These are phyloP conservation scores for Cataglyphis rosenhaueri DNA, from an alignment of 2,888 invertebrate genomes.

Conservation along the genomic window DNA sequence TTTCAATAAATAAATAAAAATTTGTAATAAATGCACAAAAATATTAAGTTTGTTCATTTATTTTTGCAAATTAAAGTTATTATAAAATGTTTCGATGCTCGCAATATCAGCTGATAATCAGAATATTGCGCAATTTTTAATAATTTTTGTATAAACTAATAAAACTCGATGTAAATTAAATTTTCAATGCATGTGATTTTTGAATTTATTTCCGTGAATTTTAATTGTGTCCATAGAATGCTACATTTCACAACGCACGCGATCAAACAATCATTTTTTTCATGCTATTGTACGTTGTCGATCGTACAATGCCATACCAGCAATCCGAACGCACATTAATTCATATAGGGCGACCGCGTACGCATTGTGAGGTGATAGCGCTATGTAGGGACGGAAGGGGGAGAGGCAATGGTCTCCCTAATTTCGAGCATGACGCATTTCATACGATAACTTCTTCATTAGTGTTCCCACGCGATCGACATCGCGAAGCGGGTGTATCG, in stretches of 20 bases:
- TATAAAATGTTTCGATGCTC: neutral
- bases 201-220: conserved; percentile 7
- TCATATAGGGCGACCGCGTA: neutral
- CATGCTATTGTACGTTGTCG: conserved; percentile 1
- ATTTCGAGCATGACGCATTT: conserved; percentile 36
- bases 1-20: neutral
- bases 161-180: neutral
- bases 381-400: neutral
- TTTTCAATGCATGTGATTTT: neutral
- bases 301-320: neutral
- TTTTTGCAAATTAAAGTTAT: neutral
- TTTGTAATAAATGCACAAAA: neutral
- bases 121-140: neutral
- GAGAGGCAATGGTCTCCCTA: conserved; percentile 23
- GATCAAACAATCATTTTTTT: conserved; percentile 29
- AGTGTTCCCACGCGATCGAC: conserved; percentile 45
- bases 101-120: neutral
- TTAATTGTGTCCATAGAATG: neutral
- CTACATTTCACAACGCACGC: neutral
- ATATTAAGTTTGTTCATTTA: neutral
- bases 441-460: conserved; percentile 50
- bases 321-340: conserved; percentile 17
- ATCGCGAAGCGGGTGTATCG: conserved; percentile 19
- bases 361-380: conserved; percentile 25
- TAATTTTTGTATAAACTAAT: neutral